phyloP scores from a whole-genome alignment of 2,113 vertebrate genomes.

The Sinocyclocheilus grahami region DNA sequence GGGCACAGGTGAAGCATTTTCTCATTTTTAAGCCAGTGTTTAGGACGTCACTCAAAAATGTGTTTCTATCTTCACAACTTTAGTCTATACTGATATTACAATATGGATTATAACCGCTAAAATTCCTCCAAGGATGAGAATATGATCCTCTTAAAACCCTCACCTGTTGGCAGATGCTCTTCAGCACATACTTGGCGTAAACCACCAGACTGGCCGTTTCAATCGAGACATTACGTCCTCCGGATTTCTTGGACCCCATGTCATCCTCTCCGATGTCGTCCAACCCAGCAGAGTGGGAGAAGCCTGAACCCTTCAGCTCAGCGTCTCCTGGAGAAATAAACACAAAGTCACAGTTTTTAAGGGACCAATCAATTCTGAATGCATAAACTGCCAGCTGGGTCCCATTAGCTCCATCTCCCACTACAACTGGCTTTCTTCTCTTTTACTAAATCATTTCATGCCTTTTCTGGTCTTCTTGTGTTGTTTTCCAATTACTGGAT shows the following conservation, averaged over 20 bases:
- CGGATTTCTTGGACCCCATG: conserved; percentile 80
- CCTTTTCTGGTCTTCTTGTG: neutral
- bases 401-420: neutral
- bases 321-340: conserved; percentile 83
- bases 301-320: conserved; percentile 92
- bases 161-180: conserved; percentile 99
- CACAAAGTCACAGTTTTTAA: neutral
- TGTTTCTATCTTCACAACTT: neutral
- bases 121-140: neutral
- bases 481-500: neutral
- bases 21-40: too few species aligned
- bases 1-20: too few species aligned
- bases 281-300: conserved; percentile 88
- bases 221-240: conserved; percentile 90
- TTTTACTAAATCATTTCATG: neutral
- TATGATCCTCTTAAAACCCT: conserved; percentile 48
- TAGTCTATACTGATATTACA: neutral
- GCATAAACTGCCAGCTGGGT: neutral
- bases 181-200: conserved; percentile 97
- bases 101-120: neutral
- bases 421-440: neutral
- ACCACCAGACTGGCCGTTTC: conserved; percentile 97
- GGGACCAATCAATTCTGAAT: neutral
- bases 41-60: too few species aligned
- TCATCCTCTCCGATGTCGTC: conserved; percentile 92